Evolutionary conservation across 2,888 invertebrate genomes (phyloP).

Genomic region (Sarcophaga carnaria): DNA sequence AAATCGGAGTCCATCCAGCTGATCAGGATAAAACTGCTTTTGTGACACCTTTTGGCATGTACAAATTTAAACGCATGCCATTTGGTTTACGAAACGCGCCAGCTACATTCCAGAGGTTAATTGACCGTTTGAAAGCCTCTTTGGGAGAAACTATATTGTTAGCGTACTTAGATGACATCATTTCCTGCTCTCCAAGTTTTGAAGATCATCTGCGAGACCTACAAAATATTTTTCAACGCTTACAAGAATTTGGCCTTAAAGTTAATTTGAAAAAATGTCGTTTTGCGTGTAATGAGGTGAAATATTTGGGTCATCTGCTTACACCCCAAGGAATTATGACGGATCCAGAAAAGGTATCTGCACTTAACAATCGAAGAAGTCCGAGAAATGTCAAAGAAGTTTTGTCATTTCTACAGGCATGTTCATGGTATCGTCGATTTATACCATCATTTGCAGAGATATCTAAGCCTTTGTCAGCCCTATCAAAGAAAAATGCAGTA

Average conservation of each 20-base stretch:
- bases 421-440: slow-evolving; percentile 66
- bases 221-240: neutral
- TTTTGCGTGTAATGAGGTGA: too few species aligned
- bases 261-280: too few species aligned
- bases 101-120: too few species aligned
- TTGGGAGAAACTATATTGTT: neutral
- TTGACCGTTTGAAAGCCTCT: too few species aligned
- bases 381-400: slow-evolving; percentile 72
- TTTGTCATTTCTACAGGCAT: slow-evolving; percentile 73
- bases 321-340: slow-evolving; percentile 61
- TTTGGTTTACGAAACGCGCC: too few species aligned
- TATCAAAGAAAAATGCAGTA: too few species aligned
- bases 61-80: too few species aligned
- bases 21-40: neutral
- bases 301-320: too few species aligned
- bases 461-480: too few species aligned
- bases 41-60: neutral
- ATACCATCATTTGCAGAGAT: too few species aligned
- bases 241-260: too few species aligned
- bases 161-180: neutral
- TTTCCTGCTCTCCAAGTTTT: slow-evolving; percentile 1
- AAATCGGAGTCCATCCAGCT: neutral
- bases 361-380: slow-evolving; percentile 61
- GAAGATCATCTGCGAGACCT: neutral
- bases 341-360: slow-evolving; percentile 26